Evolutionary conservation across 1,140 invertebrate species (phyloP).

Genomic region (Scaptodrosophila lebanonensis): DNA sequence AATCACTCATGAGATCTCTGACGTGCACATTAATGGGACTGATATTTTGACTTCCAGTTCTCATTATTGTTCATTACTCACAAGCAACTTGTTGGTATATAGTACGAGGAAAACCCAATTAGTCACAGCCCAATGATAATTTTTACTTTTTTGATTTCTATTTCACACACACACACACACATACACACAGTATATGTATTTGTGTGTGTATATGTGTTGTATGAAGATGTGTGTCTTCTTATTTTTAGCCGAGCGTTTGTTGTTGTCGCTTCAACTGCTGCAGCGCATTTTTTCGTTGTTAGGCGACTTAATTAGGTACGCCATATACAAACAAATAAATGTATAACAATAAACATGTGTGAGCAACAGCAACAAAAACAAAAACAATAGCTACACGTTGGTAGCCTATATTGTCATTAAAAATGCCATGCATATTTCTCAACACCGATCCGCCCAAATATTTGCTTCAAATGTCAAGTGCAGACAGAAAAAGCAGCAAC

Average conservation of each 20-base stretch:
- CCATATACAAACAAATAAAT: slow-evolving; percentile 34
- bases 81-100: slow-evolving; percentile 40
- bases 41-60: too few species aligned
- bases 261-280: too few species aligned
- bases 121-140: slow-evolving; percentile 43
- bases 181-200: too few species aligned
- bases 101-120: slow-evolving; percentile 64
- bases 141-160: slow-evolving; percentile 1
- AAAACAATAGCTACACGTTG: too few species aligned
- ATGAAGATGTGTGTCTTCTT: too few species aligned
- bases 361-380: too few species aligned
- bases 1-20: too few species aligned
- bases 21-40: too few species aligned
- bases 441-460: slow-evolving; percentile 53
- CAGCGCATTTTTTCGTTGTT: too few species aligned
- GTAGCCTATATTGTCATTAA: slow-evolving; percentile 36
- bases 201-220: slow-evolving; percentile 27
- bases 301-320: slow-evolving; percentile 35
- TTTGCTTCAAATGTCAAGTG: slow-evolving; percentile 71
- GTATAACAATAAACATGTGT: too few species aligned
- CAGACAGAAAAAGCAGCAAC: slow-evolving; percentile 24
- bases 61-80: slow-evolving; percentile 30
- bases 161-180: too few species aligned
- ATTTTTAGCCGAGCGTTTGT: too few species aligned
- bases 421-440: slow-evolving; percentile 67